A percentile compares a stretch with the other conserved stretches of the same genome.
phyloP scores from a whole-genome alignment of 2,797 vertebrate genomes.

The Trachurus trachurus region DNA sequence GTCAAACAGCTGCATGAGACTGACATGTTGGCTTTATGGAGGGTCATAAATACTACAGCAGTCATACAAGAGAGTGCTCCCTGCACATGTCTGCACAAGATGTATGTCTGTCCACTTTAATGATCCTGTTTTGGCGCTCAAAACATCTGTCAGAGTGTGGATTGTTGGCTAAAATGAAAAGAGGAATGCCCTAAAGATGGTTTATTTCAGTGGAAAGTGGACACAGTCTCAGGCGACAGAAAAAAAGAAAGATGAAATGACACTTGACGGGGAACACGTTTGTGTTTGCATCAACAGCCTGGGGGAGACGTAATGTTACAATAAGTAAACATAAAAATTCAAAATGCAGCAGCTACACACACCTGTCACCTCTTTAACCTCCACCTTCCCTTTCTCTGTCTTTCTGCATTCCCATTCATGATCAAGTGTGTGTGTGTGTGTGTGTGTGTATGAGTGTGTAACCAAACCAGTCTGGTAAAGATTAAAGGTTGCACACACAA shows the following conservation, averaged over 20 bases:
- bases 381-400: not conserved
- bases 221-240: not conserved
- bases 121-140: not conserved
- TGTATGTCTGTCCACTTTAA: not conserved
- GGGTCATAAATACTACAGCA: not conserved
- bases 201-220: too few relatives aligned
- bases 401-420: not conserved
- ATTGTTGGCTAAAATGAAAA: not conserved
- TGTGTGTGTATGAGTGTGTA: slow-evolving; percentile 4
- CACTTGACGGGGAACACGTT: not conserved
- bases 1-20: not conserved
- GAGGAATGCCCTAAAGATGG: not conserved
- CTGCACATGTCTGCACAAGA: not conserved
- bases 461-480: slow-evolving; percentile 10
- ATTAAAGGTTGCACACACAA: slow-evolving; percentile 19
- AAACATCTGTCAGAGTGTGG: not conserved
- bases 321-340: not conserved
- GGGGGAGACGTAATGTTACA: not conserved
- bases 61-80: not conserved
- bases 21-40: not conserved
- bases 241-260: not conserved
- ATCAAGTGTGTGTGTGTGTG: not conserved
- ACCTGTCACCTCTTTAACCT: not conserved
- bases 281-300: not conserved
- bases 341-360: not conserved